Evolutionary conservation across 2,113 vertebrate species (phyloP).

Genomic region (Sialia sialis): DNA sequence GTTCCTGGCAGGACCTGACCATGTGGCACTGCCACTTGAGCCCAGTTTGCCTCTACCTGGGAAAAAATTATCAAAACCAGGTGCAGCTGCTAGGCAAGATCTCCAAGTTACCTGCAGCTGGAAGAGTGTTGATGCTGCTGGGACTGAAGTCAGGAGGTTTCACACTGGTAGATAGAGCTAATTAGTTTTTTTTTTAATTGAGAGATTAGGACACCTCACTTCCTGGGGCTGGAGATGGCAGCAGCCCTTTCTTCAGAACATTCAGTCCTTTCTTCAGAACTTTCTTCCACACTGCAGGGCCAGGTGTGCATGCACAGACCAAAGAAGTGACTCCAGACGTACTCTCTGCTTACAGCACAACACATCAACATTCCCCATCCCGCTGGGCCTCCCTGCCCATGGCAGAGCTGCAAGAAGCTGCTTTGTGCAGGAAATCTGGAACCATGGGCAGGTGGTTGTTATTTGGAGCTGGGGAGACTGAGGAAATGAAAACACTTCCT

Average conservation of each 20-base stretch:
- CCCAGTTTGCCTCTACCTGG: neutral
- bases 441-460: neutral
- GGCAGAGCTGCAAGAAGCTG: neutral
- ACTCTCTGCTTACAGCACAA: neutral
- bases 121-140: neutral
- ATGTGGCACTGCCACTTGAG: neutral
- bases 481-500: neutral
- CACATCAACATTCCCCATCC: neutral
- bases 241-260: neutral
- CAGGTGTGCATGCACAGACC: neutral
- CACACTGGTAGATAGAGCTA: neutral
- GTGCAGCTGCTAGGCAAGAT: neutral
- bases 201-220: neutral
- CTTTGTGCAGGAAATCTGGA: neutral
- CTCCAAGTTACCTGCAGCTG: neutral
- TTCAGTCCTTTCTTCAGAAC: neutral
- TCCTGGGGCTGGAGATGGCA: neutral
- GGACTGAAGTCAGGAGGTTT: neutral
- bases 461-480: neutral
- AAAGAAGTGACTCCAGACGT: neutral
- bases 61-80: neutral
- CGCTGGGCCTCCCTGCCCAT: neutral
- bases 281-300: neutral
- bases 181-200: neutral
- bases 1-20: neutral